These are phyloP conservation scores for Helogale parvula DNA, from an alignment of 2,113 vertebrate species.

Conservation along the genomic window DNA sequence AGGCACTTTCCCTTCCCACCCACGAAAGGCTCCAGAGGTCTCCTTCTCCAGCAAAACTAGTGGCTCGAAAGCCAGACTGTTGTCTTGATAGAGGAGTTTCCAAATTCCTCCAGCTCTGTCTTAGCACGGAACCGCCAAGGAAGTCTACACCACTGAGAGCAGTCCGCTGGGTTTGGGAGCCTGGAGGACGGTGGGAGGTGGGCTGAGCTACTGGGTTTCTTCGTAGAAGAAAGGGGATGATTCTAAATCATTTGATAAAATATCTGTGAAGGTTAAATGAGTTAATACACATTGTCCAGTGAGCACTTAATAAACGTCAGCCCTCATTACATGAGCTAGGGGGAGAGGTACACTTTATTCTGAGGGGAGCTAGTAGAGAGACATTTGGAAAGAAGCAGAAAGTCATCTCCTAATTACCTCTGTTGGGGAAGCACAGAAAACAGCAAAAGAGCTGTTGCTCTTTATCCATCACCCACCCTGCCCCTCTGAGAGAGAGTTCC, in stretches of 20 bases:
- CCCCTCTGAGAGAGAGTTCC: not conserved
- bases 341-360: not conserved
- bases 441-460: not conserved
- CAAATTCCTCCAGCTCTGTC: not conserved
- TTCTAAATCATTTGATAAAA: not conserved
- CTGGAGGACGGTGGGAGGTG: not conserved
- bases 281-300: not conserved
- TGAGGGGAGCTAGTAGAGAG: not conserved
- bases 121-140: not conserved
- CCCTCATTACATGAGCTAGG: not conserved
- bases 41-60: not conserved
- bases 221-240: not conserved
- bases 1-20: not conserved
- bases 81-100: not conserved
- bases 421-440: not conserved
- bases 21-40: not conserved
- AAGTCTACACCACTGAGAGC: not conserved
- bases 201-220: not conserved
- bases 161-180: not conserved
- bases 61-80: not conserved
- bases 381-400: not conserved
- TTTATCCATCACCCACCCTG: not conserved
- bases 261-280: not conserved
- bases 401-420: not conserved
- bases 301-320: not conserved